Conservation (phyloP, 2,888 invertebrate species). For the Harmothoe impar region DNA sequence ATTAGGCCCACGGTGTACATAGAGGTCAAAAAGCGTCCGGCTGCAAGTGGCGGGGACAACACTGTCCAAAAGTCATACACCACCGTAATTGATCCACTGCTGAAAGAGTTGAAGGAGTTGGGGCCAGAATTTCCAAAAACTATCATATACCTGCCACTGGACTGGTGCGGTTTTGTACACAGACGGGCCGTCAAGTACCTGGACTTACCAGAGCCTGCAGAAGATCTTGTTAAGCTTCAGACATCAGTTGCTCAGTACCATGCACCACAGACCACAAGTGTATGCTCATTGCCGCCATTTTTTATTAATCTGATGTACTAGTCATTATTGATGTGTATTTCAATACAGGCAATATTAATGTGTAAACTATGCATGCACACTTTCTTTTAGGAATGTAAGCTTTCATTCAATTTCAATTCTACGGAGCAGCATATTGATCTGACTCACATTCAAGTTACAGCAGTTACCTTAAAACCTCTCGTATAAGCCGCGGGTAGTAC, state of each 20-base stretch:
- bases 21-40: not conserved
- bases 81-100: not conserved
- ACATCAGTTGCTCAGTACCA: not conserved
- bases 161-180: not conserved
- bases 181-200: not conserved
- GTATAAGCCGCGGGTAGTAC: too few species aligned
- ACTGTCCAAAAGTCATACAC: not conserved
- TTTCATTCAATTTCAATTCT: too few species aligned
- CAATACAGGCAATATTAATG: too few species aligned
- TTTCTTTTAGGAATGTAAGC: too few species aligned
- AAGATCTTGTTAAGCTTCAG: not conserved
- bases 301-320: too few species aligned
- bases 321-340: too few species aligned
- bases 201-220: not conserved
- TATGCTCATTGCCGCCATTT: not conserved
- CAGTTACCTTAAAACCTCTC: too few species aligned
- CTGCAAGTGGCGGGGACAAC: not conserved
- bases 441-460: too few species aligned
- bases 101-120: not conserved
- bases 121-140: not conserved
- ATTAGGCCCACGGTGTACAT: not conserved
- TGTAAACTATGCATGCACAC: too few species aligned
- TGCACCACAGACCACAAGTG: not conserved
- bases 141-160: not conserved
- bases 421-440: too few species aligned